A percentile compares a stretch with the other conserved stretches of the same genome.
These are phyloP conservation scores for Latrodectus elegans DNA, from an alignment of 2,888 invertebrate species.

Conservation along the genomic window DNA sequence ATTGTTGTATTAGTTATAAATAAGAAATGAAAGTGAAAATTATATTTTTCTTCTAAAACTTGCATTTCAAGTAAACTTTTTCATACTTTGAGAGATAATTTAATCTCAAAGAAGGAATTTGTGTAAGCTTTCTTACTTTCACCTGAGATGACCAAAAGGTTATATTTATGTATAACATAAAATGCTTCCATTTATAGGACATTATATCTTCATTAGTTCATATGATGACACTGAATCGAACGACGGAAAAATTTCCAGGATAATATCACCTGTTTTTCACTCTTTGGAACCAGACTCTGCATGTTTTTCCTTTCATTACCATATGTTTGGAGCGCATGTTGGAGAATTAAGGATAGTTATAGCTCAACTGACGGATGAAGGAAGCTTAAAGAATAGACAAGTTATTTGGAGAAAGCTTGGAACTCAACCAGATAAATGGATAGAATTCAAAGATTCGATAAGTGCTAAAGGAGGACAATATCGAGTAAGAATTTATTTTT, in stretches of 20 bases:
- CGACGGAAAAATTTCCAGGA: conserved; percentile 31
- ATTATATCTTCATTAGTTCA: conserved; percentile 53
- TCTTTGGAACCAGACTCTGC: conserved; percentile 76
- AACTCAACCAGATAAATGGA: conserved; percentile 63
- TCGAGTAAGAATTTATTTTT: conserved; percentile 18
- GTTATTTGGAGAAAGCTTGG: conserved; percentile 51
- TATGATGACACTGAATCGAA: conserved; percentile 38
- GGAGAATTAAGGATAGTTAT: conserved; percentile 73
- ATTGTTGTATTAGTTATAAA: too few species aligned
- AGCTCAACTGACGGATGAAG: conserved; percentile 32
- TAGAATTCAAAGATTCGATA: conserved; percentile 50
- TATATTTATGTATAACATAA: too few species aligned
- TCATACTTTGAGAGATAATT: too few species aligned
- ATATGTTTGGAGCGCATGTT: conserved; percentile 82
- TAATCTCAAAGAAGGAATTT: too few species aligned
- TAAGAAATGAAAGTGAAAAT: too few species aligned
- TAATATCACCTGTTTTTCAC: conserved; percentile 82
- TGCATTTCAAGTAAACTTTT: too few species aligned
- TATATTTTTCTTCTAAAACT: too few species aligned
- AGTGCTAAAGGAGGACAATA: conserved; percentile 51
- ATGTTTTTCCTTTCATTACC: conserved; percentile 84
- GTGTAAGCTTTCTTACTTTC: too few species aligned
- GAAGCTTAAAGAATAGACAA: conserved; percentile 9
- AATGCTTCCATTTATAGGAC: conserved; percentile 23
- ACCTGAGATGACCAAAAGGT: too few species aligned